Conservation (phyloP, 2,797 vertebrate species). For the Decapterus maruadsi region DNA sequence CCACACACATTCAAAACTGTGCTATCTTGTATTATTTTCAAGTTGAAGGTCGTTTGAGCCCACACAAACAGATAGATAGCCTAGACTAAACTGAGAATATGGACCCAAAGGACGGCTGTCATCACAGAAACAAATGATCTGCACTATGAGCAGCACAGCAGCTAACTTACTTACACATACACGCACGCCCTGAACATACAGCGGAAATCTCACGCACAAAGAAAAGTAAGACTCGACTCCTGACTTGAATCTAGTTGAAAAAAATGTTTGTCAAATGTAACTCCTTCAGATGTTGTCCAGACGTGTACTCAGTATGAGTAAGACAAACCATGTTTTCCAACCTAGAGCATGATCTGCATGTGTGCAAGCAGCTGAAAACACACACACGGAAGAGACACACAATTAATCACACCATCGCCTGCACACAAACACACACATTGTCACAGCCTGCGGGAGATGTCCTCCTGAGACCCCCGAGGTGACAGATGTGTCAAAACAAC, state of each 20-base stretch:
- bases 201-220: too few relatives aligned
- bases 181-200: too few relatives aligned
- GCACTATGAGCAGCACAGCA: not conserved
- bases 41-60: not conserved
- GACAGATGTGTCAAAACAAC: conserved; percentile 84
- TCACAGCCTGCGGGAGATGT: conserved; percentile 52
- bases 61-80: too few relatives aligned
- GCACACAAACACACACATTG: conserved; percentile 50
- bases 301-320: not conserved
- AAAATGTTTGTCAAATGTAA: too few relatives aligned
- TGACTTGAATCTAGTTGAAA: not conserved
- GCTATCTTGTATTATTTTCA: not conserved
- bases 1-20: not conserved
- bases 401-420: conserved; percentile 63
- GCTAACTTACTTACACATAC: not conserved
- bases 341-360: conserved; percentile 25
- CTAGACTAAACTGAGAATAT: too few relatives aligned
- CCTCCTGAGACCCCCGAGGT: conserved; percentile 70
- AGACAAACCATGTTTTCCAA: conserved; percentile 18
- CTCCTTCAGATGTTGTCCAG: not conserved
- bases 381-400: conserved; percentile 44
- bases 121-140: too few relatives aligned
- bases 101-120: too few relatives aligned
- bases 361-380: conserved; percentile 33
- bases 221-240: not conserved